A percentile compares a stretch with the other conserved stretches of the same genome.
Conservation (phyloP, 2,113 vertebrate genomes). For the Phylloscopus whistleri region DNA sequence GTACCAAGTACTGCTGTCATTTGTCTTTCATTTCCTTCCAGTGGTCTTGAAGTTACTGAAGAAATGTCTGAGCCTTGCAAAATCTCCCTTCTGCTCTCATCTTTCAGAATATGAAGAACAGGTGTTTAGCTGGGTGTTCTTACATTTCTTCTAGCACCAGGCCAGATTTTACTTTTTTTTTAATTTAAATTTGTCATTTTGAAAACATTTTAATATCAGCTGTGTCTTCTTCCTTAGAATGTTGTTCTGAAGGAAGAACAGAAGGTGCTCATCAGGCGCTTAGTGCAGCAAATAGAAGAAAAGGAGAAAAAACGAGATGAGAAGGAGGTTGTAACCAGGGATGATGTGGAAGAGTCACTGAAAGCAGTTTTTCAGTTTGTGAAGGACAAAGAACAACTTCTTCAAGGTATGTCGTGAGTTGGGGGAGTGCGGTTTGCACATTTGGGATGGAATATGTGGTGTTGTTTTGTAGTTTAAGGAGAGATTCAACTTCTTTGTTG, state of each 20-base stretch:
- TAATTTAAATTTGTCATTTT: not conserved
- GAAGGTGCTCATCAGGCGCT: slow-evolving; percentile 4
- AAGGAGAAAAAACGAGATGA: slow-evolving; percentile 54
- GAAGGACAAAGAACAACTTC: slow-evolving; percentile 69
- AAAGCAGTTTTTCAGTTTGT: slow-evolving; percentile 69
- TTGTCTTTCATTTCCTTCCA: not conserved
- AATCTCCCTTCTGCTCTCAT: not conserved
- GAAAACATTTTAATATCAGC: not conserved
- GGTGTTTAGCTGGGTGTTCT: not conserved
- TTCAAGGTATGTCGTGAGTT: slow-evolving; percentile 67
- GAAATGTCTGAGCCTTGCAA: not conserved
- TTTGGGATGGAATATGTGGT: not conserved
- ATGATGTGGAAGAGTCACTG: slow-evolving; percentile 73
- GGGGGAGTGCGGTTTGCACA: not conserved
- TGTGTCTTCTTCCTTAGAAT: slow-evolving; percentile 49
- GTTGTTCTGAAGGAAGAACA: slow-evolving; percentile 70
- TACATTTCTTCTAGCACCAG: not conserved
- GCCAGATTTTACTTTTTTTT: not conserved
- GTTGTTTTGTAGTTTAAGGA: not conserved
- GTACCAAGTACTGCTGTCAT: not conserved
- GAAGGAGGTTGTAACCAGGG: slow-evolving; percentile 59
- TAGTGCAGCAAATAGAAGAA: slow-evolving; percentile 65
- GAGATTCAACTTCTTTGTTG: not conserved
- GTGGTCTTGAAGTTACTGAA: not conserved
- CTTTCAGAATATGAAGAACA: not conserved